phyloP scores from a whole-genome alignment of 2,797 vertebrate species.

The Pseudomugil gertrudae region DNA sequence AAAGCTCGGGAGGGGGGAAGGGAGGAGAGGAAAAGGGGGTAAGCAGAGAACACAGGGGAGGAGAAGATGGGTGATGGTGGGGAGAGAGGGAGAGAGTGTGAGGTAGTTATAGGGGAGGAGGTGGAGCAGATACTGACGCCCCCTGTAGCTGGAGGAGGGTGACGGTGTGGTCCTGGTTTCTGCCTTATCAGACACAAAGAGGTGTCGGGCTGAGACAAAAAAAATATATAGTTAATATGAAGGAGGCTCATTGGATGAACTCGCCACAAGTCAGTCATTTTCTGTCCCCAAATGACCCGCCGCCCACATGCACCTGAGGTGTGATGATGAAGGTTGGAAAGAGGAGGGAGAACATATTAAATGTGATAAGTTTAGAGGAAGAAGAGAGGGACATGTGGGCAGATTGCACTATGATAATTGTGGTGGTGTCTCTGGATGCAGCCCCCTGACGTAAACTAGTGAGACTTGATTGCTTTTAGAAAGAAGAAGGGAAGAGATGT shows the following conservation, averaged over 20 bases:
- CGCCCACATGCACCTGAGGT: constrained; percentile 17
- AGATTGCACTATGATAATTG: constrained; percentile 8
- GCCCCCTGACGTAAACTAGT: constrained; percentile 31
- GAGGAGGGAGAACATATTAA: background rate
- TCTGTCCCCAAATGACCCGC: constrained; percentile 33
- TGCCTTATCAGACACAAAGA: constrained; percentile 56
- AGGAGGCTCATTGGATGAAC: constrained; percentile 27
- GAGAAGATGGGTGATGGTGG: constrained; percentile 6
- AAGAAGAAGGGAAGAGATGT: background rate
- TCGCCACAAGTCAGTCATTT: constrained; percentile 31
- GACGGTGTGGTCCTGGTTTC: constrained; percentile 18
- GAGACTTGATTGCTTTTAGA: background rate
- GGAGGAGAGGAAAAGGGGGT: constrained; percentile 9
- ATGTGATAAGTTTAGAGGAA: background rate
- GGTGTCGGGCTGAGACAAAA: constrained; percentile 24
- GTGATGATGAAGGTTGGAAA: background rate
- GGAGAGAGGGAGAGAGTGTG: background rate
- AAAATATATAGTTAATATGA: constrained; percentile 4
- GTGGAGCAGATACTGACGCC: constrained; percentile 46
- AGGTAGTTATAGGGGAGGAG: background rate
- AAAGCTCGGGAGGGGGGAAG: background rate
- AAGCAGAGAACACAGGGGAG: constrained; percentile 5
- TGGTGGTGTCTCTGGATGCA: constrained; percentile 6
- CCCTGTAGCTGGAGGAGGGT: constrained; percentile 54
- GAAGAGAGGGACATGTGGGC: background rate